Evolutionary conservation across 2,888 invertebrate species (phyloP), one percentile per base, ranked within the genome.

Genomic region (Pseudococcus longispinus): DNA sequence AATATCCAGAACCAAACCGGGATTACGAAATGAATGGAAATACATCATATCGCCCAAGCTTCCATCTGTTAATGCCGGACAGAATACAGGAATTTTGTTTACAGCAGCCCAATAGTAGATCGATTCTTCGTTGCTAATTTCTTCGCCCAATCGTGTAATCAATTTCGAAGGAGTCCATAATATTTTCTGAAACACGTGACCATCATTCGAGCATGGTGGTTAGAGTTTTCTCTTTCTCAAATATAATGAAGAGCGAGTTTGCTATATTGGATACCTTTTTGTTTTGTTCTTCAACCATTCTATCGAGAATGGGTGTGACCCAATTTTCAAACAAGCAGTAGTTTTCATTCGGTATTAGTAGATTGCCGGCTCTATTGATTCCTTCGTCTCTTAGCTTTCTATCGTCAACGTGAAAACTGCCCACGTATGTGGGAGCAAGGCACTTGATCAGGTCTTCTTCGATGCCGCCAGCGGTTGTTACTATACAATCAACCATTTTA

Each of bases 371-470:
- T 88, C 97, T 92, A 91, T 98, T 98, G 85, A 98, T 95, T 6
- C 97, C 99, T 85, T 94, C 93, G 18, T 96, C 94, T 85, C 98
- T 92, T 23, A 98, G 92, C 83, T 92, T 91, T 91, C 94, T 94
- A 0, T 98, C 98, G 89, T 94, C 93, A 86, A 98, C 92, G 90
- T 94, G 92, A 90, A 98, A 99, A 90, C 97, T 96, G 0, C 99
- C 99, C 84, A 99, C 90, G 89, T 94, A 98, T 0, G 98, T 99
- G 0, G 98, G 96, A 1, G 97, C 97, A 87, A 99, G 92, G 90
- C 99, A 99, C 92, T 99, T 99, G 74, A 99, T 99, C 80, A 99
- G 94, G 92, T 99, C 99, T 91, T 99, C 99, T 91, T 99, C 99
- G 0, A 99, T 93, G 0, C 99, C 99, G 0, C 99, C 99, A 0